These are phyloP conservation scores for Apodemia duryi DNA, from an alignment of 2,888 invertebrate species.

Conservation along the genomic window DNA sequence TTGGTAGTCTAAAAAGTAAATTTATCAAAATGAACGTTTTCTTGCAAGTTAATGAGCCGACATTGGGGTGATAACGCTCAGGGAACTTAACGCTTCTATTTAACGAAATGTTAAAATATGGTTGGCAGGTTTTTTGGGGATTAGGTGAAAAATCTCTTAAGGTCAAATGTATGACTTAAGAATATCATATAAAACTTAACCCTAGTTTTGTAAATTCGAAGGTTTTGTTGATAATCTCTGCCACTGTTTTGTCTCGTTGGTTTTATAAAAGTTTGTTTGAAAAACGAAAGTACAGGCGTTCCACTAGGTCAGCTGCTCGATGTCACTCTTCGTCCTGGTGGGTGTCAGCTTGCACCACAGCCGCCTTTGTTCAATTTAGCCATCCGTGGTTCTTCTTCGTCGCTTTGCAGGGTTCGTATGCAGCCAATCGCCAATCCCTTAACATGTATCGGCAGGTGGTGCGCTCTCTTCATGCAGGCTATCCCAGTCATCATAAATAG, in stretches of 20 bases:
- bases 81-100: slow-evolving; percentile 32
- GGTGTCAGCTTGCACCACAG: not conserved
- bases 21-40: slow-evolving; percentile 59
- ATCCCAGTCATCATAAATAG: not conserved
- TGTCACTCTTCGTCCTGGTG: not conserved
- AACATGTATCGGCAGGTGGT: not conserved
- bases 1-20: slow-evolving; percentile 43
- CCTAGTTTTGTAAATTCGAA: not conserved
- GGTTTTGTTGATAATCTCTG: not conserved
- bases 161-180: not conserved
- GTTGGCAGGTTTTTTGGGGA: slow-evolving; percentile 29
- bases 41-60: slow-evolving; percentile 65
- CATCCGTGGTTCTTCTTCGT: not conserved
- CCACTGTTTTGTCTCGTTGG: no score
- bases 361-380: no score
- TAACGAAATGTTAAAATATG: slow-evolving; percentile 33
- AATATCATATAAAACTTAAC: not conserved
- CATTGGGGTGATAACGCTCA: slow-evolving; percentile 51
- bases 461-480: not conserved
- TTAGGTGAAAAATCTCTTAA: not conserved
- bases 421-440: not conserved
- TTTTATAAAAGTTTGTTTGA: no score
- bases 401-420: not conserved
- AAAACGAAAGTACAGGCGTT: no score
- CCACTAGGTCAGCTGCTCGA: not conserved